These are phyloP conservation scores for Liolophura sinensis DNA, from an alignment of 1,140 invertebrate species.

Conservation along the genomic window DNA sequence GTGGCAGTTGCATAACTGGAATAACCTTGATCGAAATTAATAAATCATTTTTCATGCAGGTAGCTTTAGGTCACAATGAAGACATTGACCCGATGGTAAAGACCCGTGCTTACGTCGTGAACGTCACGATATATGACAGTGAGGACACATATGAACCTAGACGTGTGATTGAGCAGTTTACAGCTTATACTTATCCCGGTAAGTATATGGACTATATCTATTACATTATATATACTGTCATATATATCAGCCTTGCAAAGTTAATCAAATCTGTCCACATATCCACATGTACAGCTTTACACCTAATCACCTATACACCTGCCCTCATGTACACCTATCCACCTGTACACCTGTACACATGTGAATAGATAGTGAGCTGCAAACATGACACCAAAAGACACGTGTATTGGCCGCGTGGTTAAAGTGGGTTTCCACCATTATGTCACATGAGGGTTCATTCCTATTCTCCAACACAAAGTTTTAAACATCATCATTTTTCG, in stretches of 20 bases:
- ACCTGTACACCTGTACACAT: neutral
- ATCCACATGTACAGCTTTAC: neutral
- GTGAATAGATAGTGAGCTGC: neutral
- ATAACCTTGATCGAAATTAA: no score
- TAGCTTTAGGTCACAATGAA: slow-evolving; percentile 14
- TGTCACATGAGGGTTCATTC: no score
- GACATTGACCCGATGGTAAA: slow-evolving; percentile 9
- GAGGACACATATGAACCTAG: neutral
- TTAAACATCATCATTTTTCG: no score
- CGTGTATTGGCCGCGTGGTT: no score
- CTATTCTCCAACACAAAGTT: no score
- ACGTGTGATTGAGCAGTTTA: slow-evolving; percentile 7
- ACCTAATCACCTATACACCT: neutral
- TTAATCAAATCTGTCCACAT: neutral
- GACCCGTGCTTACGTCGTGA: slow-evolving; percentile 5
- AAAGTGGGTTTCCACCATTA: no score
- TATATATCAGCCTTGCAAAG: neutral
- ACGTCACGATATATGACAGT: slow-evolving; percentile 4
- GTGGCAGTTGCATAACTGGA: no score
- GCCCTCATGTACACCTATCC: neutral
- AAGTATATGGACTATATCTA: neutral
- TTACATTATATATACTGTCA: neutral
- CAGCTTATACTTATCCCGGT: slow-evolving; percentile 14
- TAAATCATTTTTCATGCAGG: neutral
- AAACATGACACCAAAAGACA: slow-evolving; percentile 1